Evolutionary conservation across 1,140 invertebrate species (phyloP).

Genomic region (Psix sp.): DNA sequence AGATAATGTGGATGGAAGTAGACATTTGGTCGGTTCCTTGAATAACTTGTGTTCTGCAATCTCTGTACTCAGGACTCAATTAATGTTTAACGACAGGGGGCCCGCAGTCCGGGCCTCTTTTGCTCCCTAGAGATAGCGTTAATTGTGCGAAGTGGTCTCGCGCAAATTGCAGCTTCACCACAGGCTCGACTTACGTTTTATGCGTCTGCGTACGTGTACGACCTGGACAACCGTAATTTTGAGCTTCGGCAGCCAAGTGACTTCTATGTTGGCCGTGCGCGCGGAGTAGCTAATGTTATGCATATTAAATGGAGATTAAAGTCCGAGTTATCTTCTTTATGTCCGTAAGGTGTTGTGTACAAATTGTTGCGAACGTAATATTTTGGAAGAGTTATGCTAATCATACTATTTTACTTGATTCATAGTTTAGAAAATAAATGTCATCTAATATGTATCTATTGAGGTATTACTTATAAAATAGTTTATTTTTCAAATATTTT

Average conservation of each 20-base stretch:
- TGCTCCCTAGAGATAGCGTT: slow-evolving; percentile 46
- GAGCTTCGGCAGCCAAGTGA: slow-evolving; percentile 42
- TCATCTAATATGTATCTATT: background rate
- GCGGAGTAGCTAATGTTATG: slow-evolving; percentile 52
- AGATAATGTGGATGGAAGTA: slow-evolving; percentile 37
- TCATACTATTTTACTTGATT: slow-evolving; percentile 14
- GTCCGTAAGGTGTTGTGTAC: slow-evolving; percentile 48
- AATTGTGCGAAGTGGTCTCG: slow-evolving; percentile 48
- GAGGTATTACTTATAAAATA: no score
- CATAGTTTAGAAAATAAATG: slow-evolving; percentile 10
- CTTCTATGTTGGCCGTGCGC: slow-evolving; percentile 35
- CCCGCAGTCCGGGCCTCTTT: slow-evolving; percentile 24
- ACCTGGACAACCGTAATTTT: slow-evolving; percentile 27
- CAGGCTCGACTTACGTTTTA: slow-evolving; percentile 30
- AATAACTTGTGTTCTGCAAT: slow-evolving; percentile 52
- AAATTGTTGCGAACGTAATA: slow-evolving; percentile 54
- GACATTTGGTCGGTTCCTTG: slow-evolving; percentile 46
- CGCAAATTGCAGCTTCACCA: slow-evolving; percentile 45
- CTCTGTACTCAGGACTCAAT: slow-evolving; percentile 53
- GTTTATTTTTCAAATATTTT: no score
- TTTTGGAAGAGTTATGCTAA: slow-evolving; percentile 54
- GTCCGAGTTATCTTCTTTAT: slow-evolving; percentile 58
- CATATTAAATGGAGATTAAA: slow-evolving; percentile 58
- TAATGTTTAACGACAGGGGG: slow-evolving; percentile 60
- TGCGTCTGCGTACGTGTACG: slow-evolving; percentile 11